A percentile compares a stretch with the other conserved stretches of the same genome.
Evolutionary conservation across 2,888 invertebrate genomes (phyloP).

Genomic region (Malachius bipustulatus): DNA sequence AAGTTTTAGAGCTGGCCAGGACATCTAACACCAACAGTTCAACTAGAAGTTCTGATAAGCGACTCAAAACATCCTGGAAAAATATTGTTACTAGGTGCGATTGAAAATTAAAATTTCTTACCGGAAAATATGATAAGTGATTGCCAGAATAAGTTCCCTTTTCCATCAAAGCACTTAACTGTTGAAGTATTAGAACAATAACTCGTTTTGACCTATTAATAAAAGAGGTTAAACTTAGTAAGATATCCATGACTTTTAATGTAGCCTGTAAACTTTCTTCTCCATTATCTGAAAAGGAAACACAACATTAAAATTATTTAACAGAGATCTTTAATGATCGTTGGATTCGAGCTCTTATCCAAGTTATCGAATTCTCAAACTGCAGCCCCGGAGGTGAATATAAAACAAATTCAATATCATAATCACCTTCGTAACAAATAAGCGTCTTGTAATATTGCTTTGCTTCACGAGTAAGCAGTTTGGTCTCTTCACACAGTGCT

Average conservation of each 20-base stretch:
- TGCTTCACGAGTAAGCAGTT: constrained; percentile 54
- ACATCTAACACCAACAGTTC: constrained; percentile 57
- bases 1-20: constrained; percentile 44
- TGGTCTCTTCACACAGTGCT: constrained; percentile 66
- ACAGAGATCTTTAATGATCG: too few species aligned
- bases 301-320: too few species aligned
- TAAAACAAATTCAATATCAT: too few species aligned
- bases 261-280: constrained; percentile 38
- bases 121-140: constrained; percentile 31
- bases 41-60: constrained; percentile 55
- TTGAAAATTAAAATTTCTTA: constrained; percentile 18
- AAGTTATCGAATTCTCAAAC: too few species aligned
- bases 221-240: constrained; percentile 55
- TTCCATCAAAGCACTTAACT: constrained; percentile 58
- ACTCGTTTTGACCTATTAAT: constrained; percentile 59
- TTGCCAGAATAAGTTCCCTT: constrained; percentile 34
- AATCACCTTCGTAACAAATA: too few species aligned
- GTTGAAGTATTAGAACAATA: constrained; percentile 57
- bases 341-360: too few species aligned
- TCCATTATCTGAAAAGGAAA: constrained; percentile 53
- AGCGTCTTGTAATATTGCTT: too few species aligned
- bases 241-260: constrained; percentile 44
- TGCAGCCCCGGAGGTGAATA: too few species aligned
- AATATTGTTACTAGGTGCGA: constrained; percentile 19
- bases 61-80: constrained; percentile 40